Conservation (phyloP, 2,888 invertebrate genomes). For the Andrena bucephala region DNA sequence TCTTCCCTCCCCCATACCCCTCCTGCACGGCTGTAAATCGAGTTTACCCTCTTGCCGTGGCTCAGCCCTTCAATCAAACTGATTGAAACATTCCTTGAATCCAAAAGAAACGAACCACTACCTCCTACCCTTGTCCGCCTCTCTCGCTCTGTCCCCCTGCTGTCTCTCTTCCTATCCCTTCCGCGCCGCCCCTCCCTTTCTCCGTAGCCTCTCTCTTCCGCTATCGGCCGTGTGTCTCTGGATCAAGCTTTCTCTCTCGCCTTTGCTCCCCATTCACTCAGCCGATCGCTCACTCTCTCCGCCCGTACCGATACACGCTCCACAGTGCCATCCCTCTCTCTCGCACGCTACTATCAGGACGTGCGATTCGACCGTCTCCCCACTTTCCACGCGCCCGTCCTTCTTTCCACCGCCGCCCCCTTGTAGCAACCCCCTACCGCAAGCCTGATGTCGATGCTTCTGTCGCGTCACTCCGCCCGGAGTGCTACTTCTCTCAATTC, state of each 20-base stretch:
- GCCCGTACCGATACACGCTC: slow-evolving; percentile 34
- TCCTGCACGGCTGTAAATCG: slow-evolving; percentile 84
- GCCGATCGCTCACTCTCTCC: slow-evolving; percentile 45
- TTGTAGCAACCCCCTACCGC: slow-evolving; percentile 43
- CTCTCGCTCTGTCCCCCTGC: slow-evolving; percentile 22
- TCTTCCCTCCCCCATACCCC: slow-evolving; percentile 53
- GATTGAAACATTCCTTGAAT: slow-evolving; percentile 85
- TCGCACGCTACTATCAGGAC: slow-evolving; percentile 5
- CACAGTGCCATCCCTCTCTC: slow-evolving; percentile 37
- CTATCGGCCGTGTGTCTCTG: slow-evolving; percentile 45
- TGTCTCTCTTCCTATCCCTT: slow-evolving; percentile 47
- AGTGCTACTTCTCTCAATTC: slow-evolving; percentile 65
- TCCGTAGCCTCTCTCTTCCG: slow-evolving; percentile 49
- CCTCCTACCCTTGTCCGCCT: slow-evolving; percentile 62
- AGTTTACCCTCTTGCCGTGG: slow-evolving; percentile 85
- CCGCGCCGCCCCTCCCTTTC: slow-evolving; percentile 24
- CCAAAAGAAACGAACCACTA: slow-evolving; percentile 84
- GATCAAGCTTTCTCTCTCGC: slow-evolving; percentile 47
- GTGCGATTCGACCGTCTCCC: slow-evolving; percentile 18
- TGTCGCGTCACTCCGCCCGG: slow-evolving; percentile 58
- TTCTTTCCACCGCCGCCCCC: slow-evolving; percentile 20
- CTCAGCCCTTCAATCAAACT: slow-evolving; percentile 85
- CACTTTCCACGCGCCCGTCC: slow-evolving; percentile 9
- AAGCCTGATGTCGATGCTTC: slow-evolving; percentile 65
- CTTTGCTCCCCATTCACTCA: slow-evolving; percentile 45